Evolutionary conservation across 2,797 vertebrate species (phyloP).

Genomic region (Oreochromis mossambicus): DNA sequence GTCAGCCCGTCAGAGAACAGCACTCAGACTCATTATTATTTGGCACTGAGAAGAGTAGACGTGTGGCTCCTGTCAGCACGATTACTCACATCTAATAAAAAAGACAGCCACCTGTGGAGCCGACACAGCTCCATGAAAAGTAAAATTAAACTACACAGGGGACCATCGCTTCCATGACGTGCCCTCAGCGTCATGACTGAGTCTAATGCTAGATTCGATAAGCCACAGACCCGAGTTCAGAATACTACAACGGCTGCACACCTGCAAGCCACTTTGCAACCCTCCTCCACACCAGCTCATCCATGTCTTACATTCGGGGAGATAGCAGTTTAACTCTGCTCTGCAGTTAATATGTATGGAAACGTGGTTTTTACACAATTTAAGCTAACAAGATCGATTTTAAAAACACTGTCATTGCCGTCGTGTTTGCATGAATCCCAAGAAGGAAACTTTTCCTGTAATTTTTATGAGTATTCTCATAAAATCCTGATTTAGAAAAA

Average conservation of each 20-base stretch:
- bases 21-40: neutral
- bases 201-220: neutral
- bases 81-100: neutral
- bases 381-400: neutral
- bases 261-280: neutral
- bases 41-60: neutral
- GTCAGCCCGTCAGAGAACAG: neutral
- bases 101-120: neutral
- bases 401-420: neutral
- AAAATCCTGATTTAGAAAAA: neutral
- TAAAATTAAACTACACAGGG: neutral
- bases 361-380: neutral
- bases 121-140: neutral
- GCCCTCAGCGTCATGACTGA: neutral
- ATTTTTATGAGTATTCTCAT: neutral
- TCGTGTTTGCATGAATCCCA: neutral
- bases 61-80: neutral
- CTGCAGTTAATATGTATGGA: neutral
- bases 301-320: fast-evolving
- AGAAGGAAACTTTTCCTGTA: neutral
- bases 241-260: neutral
- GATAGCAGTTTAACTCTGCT: neutral
- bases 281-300: neutral
- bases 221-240: neutral
- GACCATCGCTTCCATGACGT: neutral